phyloP scores from a whole-genome alignment of 2,888 invertebrate species.

The Eupeodes latifasciatus region DNA sequence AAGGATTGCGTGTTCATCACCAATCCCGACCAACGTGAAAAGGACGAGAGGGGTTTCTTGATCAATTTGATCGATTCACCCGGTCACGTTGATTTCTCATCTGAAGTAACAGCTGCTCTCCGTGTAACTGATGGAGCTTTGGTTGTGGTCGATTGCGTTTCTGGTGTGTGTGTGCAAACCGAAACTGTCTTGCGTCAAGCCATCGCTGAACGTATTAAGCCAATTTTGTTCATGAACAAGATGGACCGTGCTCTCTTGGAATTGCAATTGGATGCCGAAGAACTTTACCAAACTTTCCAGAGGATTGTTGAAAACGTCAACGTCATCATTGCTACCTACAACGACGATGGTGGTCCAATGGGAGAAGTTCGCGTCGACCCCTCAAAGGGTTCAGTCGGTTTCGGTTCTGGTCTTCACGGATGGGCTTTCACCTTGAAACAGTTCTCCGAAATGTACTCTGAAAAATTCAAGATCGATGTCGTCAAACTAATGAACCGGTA shows the following conservation, averaged over 20 bases:
- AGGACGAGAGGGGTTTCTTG: constrained; percentile 97
- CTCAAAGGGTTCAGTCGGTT: constrained; percentile 99
- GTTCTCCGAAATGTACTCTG: constrained; percentile 99
- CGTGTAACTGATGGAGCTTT: constrained; percentile 99
- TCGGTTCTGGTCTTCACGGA: constrained; percentile 99
- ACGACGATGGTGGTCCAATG: constrained; percentile 99
- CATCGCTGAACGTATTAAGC: constrained; percentile 99
- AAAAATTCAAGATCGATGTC: constrained; percentile 99
- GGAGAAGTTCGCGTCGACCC: constrained; percentile 99
- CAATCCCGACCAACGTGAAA: constrained; percentile 95
- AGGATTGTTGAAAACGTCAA: constrained; percentile 99
- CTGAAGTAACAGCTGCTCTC: constrained; percentile 99
- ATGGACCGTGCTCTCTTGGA: constrained; percentile 99
- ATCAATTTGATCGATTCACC: constrained; percentile 99
- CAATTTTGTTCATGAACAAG: constrained; percentile 99
- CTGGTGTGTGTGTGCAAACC: constrained; percentile 99
- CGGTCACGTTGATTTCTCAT: constrained; percentile 99
- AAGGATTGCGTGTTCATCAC: constrained; percentile 98
- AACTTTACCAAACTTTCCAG: constrained; percentile 99
- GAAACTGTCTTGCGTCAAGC: constrained; percentile 99
- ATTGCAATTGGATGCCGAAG: constrained; percentile 97
- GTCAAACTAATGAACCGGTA: constrained; percentile 97
- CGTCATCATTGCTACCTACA: constrained; percentile 99
- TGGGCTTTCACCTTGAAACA: constrained; percentile 99
- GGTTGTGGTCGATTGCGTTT: constrained; percentile 99